phyloP scores from a whole-genome alignment of 2,888 invertebrate genomes.

The Linhomoeus sp. region DNA sequence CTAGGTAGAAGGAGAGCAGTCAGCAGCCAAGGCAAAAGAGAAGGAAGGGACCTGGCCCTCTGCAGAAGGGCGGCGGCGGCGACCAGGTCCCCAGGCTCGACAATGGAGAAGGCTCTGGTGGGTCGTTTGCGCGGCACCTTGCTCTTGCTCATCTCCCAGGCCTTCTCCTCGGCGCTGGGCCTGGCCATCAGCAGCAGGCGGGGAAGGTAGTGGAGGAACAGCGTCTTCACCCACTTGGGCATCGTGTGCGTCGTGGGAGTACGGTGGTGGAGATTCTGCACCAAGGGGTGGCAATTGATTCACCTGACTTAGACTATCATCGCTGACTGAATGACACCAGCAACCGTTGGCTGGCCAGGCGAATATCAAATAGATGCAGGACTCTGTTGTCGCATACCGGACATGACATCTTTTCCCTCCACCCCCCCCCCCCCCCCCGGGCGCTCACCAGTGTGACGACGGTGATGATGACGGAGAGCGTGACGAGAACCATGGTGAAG shows the following conservation, averaged over 20 bases:
- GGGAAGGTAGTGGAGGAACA: constrained; percentile 63
- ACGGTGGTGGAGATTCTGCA: constrained; percentile 52
- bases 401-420: no score
- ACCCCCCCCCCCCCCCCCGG: no score
- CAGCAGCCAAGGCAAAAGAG: no score
- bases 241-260: constrained; percentile 91
- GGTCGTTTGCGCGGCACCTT: neutral
- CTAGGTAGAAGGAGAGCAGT: no score
- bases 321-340: no score
- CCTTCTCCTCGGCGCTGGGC: constrained; percentile 34
- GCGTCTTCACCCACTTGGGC: constrained; percentile 84
- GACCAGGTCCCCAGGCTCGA: no score
- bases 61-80: no score
- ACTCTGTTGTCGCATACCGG: no score
- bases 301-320: constrained; percentile 26
- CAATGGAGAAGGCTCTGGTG: no score
- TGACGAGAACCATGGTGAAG: constrained; percentile 89
- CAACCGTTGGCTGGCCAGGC: no score
- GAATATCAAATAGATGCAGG: neutral
- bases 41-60: no score
- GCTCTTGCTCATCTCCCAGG: neutral
- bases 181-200: constrained; percentile 75
- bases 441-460: constrained; percentile 26
- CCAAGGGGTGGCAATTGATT: no score
- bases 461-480: constrained; percentile 41